Evolutionary conservation across 2,113 vertebrate species (phyloP), one percentile per base, ranked within the genome.

Genomic region (Scomber colias): DNA sequence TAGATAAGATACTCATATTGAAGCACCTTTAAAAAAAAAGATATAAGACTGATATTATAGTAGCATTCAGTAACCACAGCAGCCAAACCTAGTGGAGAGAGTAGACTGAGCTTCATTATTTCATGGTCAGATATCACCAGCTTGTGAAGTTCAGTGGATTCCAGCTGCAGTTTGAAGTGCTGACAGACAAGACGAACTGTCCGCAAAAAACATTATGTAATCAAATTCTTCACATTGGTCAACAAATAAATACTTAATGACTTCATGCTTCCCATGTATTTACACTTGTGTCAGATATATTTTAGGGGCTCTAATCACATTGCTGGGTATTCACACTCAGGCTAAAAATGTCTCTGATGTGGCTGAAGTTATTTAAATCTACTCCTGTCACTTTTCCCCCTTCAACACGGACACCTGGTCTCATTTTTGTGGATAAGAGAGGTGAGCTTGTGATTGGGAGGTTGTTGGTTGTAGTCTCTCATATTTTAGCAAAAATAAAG

Each of bases 281-380:
- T 6, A 19, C 81, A 30, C 78, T 81, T 55, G 51, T 84, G 72
- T 87, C 88, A 73, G 19, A 64, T 66, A 53, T 68, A 73, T 70
- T 85, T 64, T 53, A 27, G 11, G 44, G 51, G n/a, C 13, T 64
- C 17, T 77, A 55, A 81, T 80, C 77, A 16, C 73, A 53, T 70
- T 19, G 55, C 75, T 67, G 49, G 9, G 68, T 44, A 3, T 80
- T 81, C 78, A 64, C 86, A 83, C 86, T 70, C 54, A 10, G 56
- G 16, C 44, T 5, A 57, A 82, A 66, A 71, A 85, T 73, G 69
- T 62, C 67, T 82, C 48, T 85, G 82, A 83, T 68, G 83, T 74
- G 45, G 75, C 48, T 19, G 12, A 5, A 80, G 80, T 62, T 81
- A 83, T 90, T 90, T 85, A n/a, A 62, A 61, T 68, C 75, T 62